phyloP scores from a whole-genome alignment of 2,888 invertebrate species.

The Torymus auratus region DNA sequence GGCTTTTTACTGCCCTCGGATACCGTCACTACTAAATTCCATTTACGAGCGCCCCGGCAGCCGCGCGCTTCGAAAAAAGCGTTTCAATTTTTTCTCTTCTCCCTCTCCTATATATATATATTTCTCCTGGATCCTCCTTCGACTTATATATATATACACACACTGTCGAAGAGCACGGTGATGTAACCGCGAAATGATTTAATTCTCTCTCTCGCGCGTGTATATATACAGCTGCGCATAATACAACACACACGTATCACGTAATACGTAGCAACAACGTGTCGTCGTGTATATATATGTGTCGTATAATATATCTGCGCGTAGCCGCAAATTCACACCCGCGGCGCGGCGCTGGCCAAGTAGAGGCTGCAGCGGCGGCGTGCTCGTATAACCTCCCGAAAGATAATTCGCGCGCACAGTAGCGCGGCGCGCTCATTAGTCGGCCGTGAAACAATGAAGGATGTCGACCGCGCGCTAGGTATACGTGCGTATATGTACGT shows the following conservation, averaged over 20 bases:
- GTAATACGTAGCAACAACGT: no score
- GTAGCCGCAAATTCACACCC: constrained; percentile 6
- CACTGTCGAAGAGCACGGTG: no score
- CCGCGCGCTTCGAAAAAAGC: neutral
- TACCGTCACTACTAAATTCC: constrained; percentile 36
- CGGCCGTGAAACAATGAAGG: constrained; percentile 36
- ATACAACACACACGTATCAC: no score
- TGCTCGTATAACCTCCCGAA: constrained; percentile 4
- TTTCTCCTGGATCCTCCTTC: no score
- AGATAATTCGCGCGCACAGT: constrained; percentile 37
- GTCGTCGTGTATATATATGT: neutral
- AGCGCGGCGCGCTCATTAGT: constrained; percentile 41
- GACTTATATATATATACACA: no score
- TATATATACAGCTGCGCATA: no score
- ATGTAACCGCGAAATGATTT: no score
- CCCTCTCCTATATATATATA: no score
- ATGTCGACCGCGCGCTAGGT: constrained; percentile 41
- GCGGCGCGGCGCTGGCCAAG: neutral
- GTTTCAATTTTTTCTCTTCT: constrained; percentile 28
- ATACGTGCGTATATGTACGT: neutral
- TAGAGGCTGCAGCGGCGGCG: no score
- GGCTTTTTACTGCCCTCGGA: constrained; percentile 33
- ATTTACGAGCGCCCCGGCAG: constrained; percentile 37
- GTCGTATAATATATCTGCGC: constrained; percentile 12
- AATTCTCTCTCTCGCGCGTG: no score